Base-by-base conservation (phyloP, 2,888 invertebrate genomes). In the Stratiomys singularior region DNA sequence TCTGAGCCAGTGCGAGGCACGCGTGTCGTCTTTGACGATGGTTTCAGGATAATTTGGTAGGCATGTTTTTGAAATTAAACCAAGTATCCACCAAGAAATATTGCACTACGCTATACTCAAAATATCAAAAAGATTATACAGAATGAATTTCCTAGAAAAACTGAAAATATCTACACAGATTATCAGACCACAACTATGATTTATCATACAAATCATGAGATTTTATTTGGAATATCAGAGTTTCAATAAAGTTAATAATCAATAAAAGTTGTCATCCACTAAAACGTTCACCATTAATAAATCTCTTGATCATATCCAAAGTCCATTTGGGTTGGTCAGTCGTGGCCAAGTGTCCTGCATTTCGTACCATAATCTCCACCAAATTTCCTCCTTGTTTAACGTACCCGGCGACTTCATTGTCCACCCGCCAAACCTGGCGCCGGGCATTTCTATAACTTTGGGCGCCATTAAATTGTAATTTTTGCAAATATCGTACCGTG, bases 321-420 rank as follows among this genome's bases (percentile, higher is more conserved):
- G 93, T 92, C 91, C 93, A 93, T 82, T 91, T 90, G 0, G 95
- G 94, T 84, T 95, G 93, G 87, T 95, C 94, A 37, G 89, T 89
- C 0, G 94, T 94, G 9, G 93, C 93, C 92, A 95, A 93, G 83
- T 95, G 95, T 0, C 96, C 95, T 11, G 95, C 94, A 86, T 93
- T 90, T 79, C 94, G 88, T 0, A 95, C 92, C 86, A 95, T 85
- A 1, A 94, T 89, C 85, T 94, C 94, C 0, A 92, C 91, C 71
- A 95, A 86, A 83, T 92, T 92, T 0, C 92, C 92, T 7, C 91
- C 92, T 81, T 90, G 89, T 84, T 93, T 94, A 0, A 90, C 91
- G 87, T 93, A 95, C 0, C 95, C 95, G 0, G 94, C 94, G 9
- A 95, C 86, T 80, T 92, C 91, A 0, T 88, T 88, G 69, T 88